Percentiles rank a stretch among this genome's conserved stretches.
These are phyloP conservation scores for Caerostris darwini DNA, from an alignment of 1,140 invertebrate species.

Conservation along the genomic window DNA sequence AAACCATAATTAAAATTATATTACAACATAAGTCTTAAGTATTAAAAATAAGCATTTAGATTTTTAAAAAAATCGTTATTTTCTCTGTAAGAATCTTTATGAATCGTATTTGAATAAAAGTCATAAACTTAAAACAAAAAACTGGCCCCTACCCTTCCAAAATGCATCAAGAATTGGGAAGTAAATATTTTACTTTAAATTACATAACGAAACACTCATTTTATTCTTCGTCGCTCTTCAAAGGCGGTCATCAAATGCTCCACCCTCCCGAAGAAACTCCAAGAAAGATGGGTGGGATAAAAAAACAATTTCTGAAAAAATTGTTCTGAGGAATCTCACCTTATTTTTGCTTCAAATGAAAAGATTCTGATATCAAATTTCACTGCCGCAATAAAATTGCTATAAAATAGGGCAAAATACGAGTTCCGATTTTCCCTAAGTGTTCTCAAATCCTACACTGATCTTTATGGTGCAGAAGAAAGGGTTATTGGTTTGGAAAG, in stretches of 20 bases:
- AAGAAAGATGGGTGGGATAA: neutral
- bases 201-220: neutral
- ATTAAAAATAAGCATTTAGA: too few species aligned
- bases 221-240: neutral
- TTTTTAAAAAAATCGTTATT: too few species aligned
- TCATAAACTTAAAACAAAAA: too few species aligned
- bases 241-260: neutral
- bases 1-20: too few species aligned
- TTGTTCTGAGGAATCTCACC: neutral
- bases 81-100: too few species aligned
- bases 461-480: conserved; percentile 54
- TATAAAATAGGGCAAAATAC: conserved; percentile 62
- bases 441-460: conserved; percentile 36
- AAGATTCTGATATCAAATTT: conserved; percentile 60
- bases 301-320: conserved; percentile 6
- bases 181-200: neutral
- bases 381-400: conserved; percentile 43
- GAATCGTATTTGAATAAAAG: too few species aligned
- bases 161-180: neutral
- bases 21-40: too few species aligned
- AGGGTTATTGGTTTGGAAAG: conserved; percentile 24
- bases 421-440: conserved; percentile 44
- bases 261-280: neutral
- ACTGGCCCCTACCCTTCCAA: neutral
- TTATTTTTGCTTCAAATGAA: conserved; percentile 14